Conservation (phyloP, 2,888 invertebrate genomes). For the Orthosia gothica region DNA sequence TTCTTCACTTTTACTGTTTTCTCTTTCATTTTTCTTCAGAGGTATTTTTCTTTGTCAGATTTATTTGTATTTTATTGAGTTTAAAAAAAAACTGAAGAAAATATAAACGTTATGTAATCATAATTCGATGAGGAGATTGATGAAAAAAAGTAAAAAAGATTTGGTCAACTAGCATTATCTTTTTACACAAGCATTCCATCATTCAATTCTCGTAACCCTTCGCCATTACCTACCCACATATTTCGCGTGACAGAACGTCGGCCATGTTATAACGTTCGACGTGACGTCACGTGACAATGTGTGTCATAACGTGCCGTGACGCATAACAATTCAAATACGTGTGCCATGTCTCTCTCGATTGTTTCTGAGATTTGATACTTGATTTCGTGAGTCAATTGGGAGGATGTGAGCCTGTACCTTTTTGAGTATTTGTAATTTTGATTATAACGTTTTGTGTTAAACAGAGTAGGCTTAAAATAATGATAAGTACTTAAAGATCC, state of each 20-base stretch:
- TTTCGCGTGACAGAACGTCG: conserved; percentile 24
- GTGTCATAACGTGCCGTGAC: conserved; percentile 31
- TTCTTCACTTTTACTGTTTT: too few relatives aligned
- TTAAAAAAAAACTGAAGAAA: too few relatives aligned
- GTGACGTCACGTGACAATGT: conserved; percentile 30
- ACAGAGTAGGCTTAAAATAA: too few relatives aligned
- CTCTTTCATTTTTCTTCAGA: too few relatives aligned
- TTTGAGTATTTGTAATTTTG: background rate
- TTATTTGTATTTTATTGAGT: too few relatives aligned
- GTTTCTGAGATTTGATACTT: conserved; percentile 29
- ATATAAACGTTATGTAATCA: too few relatives aligned
- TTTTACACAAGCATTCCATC: conserved; percentile 1
- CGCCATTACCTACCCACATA: conserved; percentile 27
- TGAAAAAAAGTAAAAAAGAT: too few relatives aligned
- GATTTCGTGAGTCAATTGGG: conserved; percentile 13
- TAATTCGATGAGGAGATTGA: too few relatives aligned
- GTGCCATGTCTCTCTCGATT: conserved; percentile 12
- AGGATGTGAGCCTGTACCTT: background rate
- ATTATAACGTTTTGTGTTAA: too few relatives aligned
- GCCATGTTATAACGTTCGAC: conserved; percentile 18
- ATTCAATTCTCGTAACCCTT: conserved; percentile 26
- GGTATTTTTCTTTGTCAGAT: too few relatives aligned
- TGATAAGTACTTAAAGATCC: too few relatives aligned
- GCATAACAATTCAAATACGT: conserved; percentile 52
- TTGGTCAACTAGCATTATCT: background rate